These are phyloP conservation scores for Nannospalax galili DNA, from an alignment of 2,113 vertebrate genomes.

Conservation along the genomic window DNA sequence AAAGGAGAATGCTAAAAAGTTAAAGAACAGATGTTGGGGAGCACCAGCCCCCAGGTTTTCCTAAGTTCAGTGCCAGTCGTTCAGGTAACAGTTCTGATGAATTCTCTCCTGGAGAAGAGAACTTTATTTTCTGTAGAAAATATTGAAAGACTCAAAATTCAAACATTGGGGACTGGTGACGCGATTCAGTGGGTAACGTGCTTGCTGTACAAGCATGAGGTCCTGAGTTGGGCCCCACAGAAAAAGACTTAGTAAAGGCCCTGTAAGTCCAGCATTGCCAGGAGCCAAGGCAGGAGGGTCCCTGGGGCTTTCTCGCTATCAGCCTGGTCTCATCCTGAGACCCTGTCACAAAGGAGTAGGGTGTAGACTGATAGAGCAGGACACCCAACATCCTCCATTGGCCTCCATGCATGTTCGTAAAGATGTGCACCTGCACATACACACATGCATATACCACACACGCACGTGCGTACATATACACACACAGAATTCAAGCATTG, in stretches of 20 bases:
- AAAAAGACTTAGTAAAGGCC: too few species aligned
- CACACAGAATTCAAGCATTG: neutral
- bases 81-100: conserved; percentile 54
- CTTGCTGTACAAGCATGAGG: neutral
- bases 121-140: conserved; percentile 76
- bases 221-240: neutral
- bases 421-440: neutral
- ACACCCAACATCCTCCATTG: neutral
- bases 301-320: neutral
- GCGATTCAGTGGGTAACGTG: neutral
- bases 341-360: neutral
- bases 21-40: neutral
- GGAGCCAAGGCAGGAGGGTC: neutral
- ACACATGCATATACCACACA: too few species aligned
- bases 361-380: neutral
- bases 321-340: neutral
- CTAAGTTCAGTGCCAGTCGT: conserved; percentile 56
- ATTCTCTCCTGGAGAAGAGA: conserved; percentile 74
- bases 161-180: neutral
- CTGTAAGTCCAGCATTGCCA: too few species aligned
- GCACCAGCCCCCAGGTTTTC: conserved; percentile 14
- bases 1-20: neutral
- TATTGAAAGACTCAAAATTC: conserved; percentile 19
- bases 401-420: neutral
- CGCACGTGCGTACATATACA: neutral